A percentile compares a stretch with the other conserved stretches of the same genome.
Evolutionary conservation across 2,797 vertebrate genomes (phyloP).

Genomic region (Sebastes paucispinis): DNA sequence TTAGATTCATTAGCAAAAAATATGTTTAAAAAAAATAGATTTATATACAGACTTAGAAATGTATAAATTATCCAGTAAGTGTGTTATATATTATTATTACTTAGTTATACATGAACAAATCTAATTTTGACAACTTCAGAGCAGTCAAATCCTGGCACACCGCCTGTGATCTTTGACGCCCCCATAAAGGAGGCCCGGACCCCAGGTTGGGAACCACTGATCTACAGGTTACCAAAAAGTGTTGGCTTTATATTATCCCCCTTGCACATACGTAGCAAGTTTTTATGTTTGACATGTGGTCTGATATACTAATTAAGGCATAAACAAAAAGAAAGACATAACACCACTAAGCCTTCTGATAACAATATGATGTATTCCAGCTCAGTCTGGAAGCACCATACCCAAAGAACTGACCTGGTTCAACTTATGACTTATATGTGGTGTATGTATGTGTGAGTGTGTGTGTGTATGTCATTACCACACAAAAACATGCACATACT

Average conservation of each 20-base stretch:
- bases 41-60: no score
- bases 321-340: not conserved
- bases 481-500: conserved; percentile 10
- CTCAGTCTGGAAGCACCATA: not conserved
- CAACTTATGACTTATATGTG: not conserved
- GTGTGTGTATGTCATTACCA: conserved; percentile 10
- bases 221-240: not conserved
- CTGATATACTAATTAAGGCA: not conserved
- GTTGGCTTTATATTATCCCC: not conserved
- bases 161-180: no score
- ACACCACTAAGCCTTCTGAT: not conserved
- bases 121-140: no score
- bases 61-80: no score
- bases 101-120: no score
- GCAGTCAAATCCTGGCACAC: no score
- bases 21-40: accelerated
- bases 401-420: not conserved
- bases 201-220: no score
- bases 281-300: not conserved
- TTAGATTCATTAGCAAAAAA: no score
- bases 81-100: no score
- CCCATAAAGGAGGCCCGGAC: no score
- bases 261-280: not conserved
- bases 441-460: not conserved
- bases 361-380: not conserved